Evolutionary conservation across 2,888 invertebrate genomes (phyloP), one percentile per base, ranked within the genome.

Genomic region (Rhamphomyia laevipes): DNA sequence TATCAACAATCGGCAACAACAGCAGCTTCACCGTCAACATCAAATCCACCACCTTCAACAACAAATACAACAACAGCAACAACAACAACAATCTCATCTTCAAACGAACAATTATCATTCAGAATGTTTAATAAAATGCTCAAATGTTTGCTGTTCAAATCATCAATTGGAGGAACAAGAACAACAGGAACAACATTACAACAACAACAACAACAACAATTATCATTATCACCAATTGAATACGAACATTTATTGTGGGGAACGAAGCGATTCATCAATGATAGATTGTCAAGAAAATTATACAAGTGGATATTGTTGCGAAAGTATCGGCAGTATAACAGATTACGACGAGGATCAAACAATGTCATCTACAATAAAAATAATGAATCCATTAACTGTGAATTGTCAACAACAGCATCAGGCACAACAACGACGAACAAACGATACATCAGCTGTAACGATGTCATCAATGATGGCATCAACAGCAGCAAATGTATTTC

Each of bases 1-100:
- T 30, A 42, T 21, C 44, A 50, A 45, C 3, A 12, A 31, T 37
- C 37, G 42, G 4, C 45, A 47, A 12, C 37, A 44, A 5, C 50
- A 50, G 3, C 13, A 54, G 60, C 64, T 51, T 57, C 63, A 49
- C 61, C 64, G 48, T 62, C 65, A 48, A 66, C 66, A 57, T 63
- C 66, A 50, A 65, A 64, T 37, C 63, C 67, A 48, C 63, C 63
- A 53, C 61, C 65, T 61, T 45, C 45, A 51, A 17, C 53, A 49
- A 17, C 47, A 33, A 23, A 16, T 40, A 18, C 42, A 30, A 31
- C 43, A 47, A 43, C 42, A 46, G 21, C 40, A 50, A 15, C 45
- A 43, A 38, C 46, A 47, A 41, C 53, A 45, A 38, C 51, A 31
- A 17, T 46, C 45, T 17, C 47, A 43, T 13, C 37, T 6, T 11